These are phyloP conservation scores for Sylvietta virens DNA, from an alignment of 2,113 vertebrate genomes.

Conservation along the genomic window DNA sequence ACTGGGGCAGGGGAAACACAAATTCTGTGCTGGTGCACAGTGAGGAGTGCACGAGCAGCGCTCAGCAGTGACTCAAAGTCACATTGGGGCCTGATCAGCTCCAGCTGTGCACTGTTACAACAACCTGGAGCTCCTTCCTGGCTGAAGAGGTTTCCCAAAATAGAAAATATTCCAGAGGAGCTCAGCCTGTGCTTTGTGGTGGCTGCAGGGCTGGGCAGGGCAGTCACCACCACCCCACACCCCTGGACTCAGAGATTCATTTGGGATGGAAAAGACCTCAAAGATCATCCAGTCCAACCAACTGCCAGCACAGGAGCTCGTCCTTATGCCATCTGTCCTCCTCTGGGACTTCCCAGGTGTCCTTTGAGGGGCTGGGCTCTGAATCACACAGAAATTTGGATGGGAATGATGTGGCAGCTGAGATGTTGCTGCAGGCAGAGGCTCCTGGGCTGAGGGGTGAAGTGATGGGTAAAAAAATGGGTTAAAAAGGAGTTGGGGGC, in stretches of 20 bases:
- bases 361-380: fast-evolving
- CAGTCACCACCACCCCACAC: fast-evolving
- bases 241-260: fast-evolving
- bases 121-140: background rate
- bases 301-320: background rate
- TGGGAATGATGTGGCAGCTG: background rate
- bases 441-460: background rate
- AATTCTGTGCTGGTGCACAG: background rate
- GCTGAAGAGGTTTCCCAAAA: background rate
- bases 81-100: background rate
- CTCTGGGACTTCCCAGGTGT: background rate
- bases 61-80: background rate
- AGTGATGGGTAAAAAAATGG: fast-evolving
- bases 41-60: fast-evolving
- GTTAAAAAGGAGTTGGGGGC: background rate
- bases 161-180: background rate
- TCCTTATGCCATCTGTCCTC: fast-evolving
- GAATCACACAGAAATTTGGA: fast-evolving
- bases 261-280: background rate
- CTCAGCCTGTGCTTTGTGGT: fast-evolving
- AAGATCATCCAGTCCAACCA: no score
- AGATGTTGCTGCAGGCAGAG: background rate
- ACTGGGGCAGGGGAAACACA: background rate
- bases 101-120: background rate
- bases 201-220: background rate